Evolutionary conservation across 2,113 vertebrate species (phyloP).

Genomic region (Casuarius casuarius): DNA sequence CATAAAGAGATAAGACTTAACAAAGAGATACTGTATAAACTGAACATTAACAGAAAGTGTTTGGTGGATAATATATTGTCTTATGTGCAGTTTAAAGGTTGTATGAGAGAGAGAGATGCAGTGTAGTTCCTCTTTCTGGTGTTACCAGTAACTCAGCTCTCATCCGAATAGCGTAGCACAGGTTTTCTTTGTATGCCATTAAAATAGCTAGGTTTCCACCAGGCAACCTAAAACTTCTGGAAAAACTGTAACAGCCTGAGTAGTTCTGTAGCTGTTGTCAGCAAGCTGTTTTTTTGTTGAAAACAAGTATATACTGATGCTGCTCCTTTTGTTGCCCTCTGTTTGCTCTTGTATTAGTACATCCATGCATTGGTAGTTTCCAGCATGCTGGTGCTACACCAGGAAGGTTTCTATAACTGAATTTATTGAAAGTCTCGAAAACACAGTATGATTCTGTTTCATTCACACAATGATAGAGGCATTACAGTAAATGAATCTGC

Average conservation of each 20-base stretch:
- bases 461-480: fast-evolving
- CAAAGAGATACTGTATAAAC: conserved; percentile 8
- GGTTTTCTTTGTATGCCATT: not conserved
- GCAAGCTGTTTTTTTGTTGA: not conserved
- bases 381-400: not conserved
- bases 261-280: not conserved
- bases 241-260: not conserved
- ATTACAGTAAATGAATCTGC: not conserved
- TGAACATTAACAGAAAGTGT: not conserved
- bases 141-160: not conserved
- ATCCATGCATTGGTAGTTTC: not conserved
- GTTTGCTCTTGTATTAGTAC: not conserved
- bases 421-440: not conserved
- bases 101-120: not conserved
- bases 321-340: not conserved
- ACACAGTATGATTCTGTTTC: not conserved
- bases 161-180: not conserved
- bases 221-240: not conserved
- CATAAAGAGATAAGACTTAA: not conserved
- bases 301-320: not conserved
- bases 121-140: not conserved
- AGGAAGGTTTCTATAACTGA: not conserved
- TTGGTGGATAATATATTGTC: not conserved
- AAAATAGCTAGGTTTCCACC: not conserved
- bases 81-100: not conserved